Evolutionary conservation across 2,888 invertebrate genomes (phyloP).

Genomic region (Charanyca ferruginea): DNA sequence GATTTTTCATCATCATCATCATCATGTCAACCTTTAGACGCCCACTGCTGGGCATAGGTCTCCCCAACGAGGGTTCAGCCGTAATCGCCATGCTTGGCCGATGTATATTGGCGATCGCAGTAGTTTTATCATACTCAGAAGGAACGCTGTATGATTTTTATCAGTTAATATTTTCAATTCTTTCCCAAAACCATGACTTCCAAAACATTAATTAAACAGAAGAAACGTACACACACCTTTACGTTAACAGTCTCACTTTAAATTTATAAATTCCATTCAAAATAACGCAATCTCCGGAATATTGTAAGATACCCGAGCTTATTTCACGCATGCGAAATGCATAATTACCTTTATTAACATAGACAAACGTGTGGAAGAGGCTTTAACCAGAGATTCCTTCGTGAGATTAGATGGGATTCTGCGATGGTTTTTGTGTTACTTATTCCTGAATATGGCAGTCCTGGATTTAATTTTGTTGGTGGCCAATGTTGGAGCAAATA

Average conservation of each 20-base stretch:
- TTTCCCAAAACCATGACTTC: neutral
- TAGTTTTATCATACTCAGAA: no score
- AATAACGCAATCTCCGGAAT: conserved; percentile 75
- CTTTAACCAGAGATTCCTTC: conserved; percentile 63
- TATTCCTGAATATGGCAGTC: conserved; percentile 47
- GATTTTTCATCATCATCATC: no score
- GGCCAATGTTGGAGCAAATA: conserved; percentile 20
- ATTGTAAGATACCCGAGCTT: conserved; percentile 72
- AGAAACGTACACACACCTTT: conserved; percentile 5
- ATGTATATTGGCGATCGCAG: no score
- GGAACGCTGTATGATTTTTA: no score
- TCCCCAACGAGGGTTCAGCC: no score
- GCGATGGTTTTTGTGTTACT: conserved; percentile 68
- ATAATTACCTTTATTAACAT: conserved; percentile 88
- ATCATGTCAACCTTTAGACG: no score
- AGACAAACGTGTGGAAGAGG: conserved; percentile 59
- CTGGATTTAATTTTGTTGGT: conserved; percentile 35
- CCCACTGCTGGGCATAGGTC: no score
- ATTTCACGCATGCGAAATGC: conserved; percentile 84
- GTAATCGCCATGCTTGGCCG: no score
- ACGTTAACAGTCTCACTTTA: conserved; percentile 59
- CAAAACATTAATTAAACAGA: conserved; percentile 27
- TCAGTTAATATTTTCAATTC: neutral
- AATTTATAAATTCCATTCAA: conserved; percentile 74
- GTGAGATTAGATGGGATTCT: conserved; percentile 74